Conservation (phyloP, 2,797 vertebrate genomes). For the Macroramphosus scolopax region DNA sequence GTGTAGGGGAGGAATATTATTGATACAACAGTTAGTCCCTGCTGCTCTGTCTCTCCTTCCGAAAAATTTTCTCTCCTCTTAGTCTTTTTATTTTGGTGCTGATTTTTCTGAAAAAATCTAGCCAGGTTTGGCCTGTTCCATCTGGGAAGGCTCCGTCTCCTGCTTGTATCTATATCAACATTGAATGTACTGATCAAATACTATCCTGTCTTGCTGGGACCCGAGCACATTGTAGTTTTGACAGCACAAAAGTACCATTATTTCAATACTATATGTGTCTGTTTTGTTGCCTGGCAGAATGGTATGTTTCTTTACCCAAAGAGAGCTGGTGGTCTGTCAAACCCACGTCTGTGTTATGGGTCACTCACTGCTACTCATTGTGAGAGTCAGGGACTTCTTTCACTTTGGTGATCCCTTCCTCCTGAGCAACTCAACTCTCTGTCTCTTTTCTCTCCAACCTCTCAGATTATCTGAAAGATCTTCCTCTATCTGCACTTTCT, state of each 20-base stretch:
- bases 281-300: slow-evolving; percentile 50
- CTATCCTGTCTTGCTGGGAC: slow-evolving; percentile 39
- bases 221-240: slow-evolving; percentile 31
- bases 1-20: no score
- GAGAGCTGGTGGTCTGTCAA: slow-evolving; percentile 29
- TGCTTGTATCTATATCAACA: slow-evolving; percentile 50
- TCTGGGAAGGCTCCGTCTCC: slow-evolving; percentile 74
- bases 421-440: slow-evolving; percentile 68
- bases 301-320: slow-evolving; percentile 28
- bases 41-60: slow-evolving; percentile 12
- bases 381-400: slow-evolving; percentile 33
- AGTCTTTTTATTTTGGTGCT: slow-evolving; percentile 79
- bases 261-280: slow-evolving; percentile 21
- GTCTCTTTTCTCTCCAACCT: slow-evolving; percentile 60
- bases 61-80: slow-evolving; percentile 4
- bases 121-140: slow-evolving; percentile 85
- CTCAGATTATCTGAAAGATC: slow-evolving; percentile 59
- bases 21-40: background rate
- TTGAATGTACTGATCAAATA: slow-evolving; percentile 51
- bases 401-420: slow-evolving; percentile 49
- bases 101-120: slow-evolving; percentile 89
- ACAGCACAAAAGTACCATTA: slow-evolving; percentile 31
- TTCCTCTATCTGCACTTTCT: slow-evolving; percentile 64
- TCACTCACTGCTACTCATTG: slow-evolving; percentile 53
- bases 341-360: slow-evolving; percentile 27